Evolutionary conservation across 2,113 vertebrate genomes (phyloP), one percentile per base, ranked within the genome.

Genomic region (Mobula birostris): DNA sequence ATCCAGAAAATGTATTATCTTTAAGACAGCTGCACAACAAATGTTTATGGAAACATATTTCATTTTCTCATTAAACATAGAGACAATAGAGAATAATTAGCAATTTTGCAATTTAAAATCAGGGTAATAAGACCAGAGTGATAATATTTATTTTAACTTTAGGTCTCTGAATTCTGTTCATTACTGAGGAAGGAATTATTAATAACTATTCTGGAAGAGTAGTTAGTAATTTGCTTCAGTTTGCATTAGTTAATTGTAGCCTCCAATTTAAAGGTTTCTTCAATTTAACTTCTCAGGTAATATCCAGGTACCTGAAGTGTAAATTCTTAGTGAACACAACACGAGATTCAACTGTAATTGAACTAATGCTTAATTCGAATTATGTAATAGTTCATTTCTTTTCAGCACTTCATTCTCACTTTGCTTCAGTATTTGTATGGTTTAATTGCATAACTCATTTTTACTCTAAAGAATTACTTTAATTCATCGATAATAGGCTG

Each of bases 161-260:
- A 36, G n/a, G 19, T 90, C 29, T n/a, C 32, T 32, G 58, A 63
- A 68, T 90, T 66, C 66, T 90, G 61, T 90, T 90, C 61, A 90
- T 90, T 90, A 66, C 61, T 66, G 61, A 32, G 29, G n/a, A 90
- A 66, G 85, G 85, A 17, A n/a, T 58, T 90, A 90, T 90, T 90
- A 90, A 90, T 90, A 90, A 63, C 85, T 90, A 66, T 32, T 90
- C n/a, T 66, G 61, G 61, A 66, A 66, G 85, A 66, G 29, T 32
- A 17, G 61, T 68, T 32, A 66, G 85, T 66, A 68, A 90, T 90
- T 90, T 90, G 63, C 61, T 32, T 90, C 85, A 90, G 61, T 90
- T 90, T 90, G 85, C 85, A 88, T 66, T 88, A n/a, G 85, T 90
- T 90, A 90, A 90, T 90, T 63, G 63, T n/a, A 90, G 58, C 29